phyloP scores from a whole-genome alignment of 2,888 invertebrate species.

The Cheilosia vulpina region DNA sequence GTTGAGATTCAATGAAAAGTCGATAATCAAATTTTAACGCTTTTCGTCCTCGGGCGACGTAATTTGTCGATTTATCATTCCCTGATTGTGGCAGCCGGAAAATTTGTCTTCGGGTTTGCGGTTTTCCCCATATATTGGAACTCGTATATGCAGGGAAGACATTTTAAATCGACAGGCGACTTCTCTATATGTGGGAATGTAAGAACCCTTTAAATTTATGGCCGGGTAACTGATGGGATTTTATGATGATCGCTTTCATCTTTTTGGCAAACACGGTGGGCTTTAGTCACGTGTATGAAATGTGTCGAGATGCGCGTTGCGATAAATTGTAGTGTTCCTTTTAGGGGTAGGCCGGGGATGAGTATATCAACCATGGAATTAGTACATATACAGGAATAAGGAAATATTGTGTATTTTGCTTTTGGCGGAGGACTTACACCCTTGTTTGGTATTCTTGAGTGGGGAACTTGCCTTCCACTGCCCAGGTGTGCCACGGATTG shows the following conservation, averaged over 20 bases:
- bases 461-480: too few species aligned
- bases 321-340: not conserved
- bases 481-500: too few species aligned
- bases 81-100: constrained; percentile 65
- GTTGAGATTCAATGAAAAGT: constrained; percentile 56
- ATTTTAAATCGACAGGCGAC: not conserved
- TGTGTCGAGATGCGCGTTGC: constrained; percentile 17
- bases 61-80: constrained; percentile 73
- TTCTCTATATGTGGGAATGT: constrained; percentile 15
- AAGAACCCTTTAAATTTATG: constrained; percentile 24
- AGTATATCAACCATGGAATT: not conserved
- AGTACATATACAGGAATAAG: not conserved
- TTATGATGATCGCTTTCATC: constrained; percentile 40
- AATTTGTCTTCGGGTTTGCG: constrained; percentile 70
- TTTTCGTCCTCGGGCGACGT: constrained; percentile 61
- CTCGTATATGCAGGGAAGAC: not conserved
- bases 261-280: constrained; percentile 45
- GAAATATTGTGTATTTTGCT: not conserved
- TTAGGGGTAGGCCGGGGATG: not conserved
- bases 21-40: constrained; percentile 74
- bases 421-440: not conserved
- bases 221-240: constrained; percentile 22
- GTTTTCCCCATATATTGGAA: constrained; percentile 40
- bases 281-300: constrained; percentile 35
- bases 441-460: too few species aligned